Evolutionary conservation across 1,140 invertebrate genomes (phyloP), one percentile per base, ranked within the genome.

Genomic region (Brachionus sp.): DNA sequence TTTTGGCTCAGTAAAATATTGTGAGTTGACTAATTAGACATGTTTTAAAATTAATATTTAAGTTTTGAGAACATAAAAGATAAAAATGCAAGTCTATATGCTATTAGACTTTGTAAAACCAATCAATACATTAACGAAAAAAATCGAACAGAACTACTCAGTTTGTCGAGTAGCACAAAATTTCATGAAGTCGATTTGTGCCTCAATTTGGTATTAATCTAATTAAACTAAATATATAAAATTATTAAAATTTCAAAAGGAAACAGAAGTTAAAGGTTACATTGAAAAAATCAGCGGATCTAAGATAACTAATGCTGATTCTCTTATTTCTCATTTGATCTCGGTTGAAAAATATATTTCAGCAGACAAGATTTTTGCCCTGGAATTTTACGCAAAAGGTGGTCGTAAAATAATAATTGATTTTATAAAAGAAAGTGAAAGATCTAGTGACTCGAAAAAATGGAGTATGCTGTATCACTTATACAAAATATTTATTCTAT

Each of bases 81-180:
- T 66, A 80, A 80, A 80, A 80, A 37, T 29, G 3, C 77, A 3
- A 13, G 13, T 19, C 19, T 62, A n/a, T 66, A 62, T 62, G 77
- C 77, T 10, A 66, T 80, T 1, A 35, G 77, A 35, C 25, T 62
- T 23, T 42, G 50, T 12, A 66, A 19, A 23, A 39, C 50, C 16
- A 62, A 80, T 62, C 77, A 80, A 44, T 80, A 62, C 29, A 80
- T 80, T n/a, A 80, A 80, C 16, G 77, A 80, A 66, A 80, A 80
- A 25, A 80, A 80, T 44, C 50, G 77, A 33, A 12, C 6, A 3
- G 77, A 80, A 2, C 35, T 80, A 25, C 37, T 80, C 1, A 16
- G 13, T 1, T 42, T 80, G 35, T 44, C 53, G 7, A 37, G 33
- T 10, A 19, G 23, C 16, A 42, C 23, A 7, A 80, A 80, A 66